Evolutionary conservation across 2,113 vertebrate species (phyloP).

Genomic region (Trinectes maculatus): DNA sequence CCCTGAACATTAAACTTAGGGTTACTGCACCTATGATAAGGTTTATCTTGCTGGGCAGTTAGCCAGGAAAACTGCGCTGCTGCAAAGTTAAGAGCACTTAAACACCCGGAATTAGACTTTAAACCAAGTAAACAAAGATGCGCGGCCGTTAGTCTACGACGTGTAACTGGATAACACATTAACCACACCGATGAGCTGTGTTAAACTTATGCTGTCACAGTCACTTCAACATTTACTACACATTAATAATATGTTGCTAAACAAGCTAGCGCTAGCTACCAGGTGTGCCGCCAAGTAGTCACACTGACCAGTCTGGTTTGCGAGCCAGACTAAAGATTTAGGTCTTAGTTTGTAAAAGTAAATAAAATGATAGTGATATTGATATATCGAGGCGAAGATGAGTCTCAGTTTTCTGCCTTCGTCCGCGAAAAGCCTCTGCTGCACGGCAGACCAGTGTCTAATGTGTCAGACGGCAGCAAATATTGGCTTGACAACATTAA

Average conservation of each 20-base stretch:
- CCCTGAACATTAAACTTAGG: background rate
- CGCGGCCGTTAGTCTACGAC: background rate
- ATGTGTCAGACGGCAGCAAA: slow-evolving; percentile 14
- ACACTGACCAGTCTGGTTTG: slow-evolving; percentile 4
- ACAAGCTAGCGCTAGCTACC: slow-evolving; percentile 60
- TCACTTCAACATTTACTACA: background rate
- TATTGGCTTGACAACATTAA: slow-evolving; percentile 27
- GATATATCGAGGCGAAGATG: too few species aligned
- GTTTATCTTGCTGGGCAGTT: slow-evolving; percentile 30
- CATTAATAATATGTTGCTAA: slow-evolving; percentile 8
- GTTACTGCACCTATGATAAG: slow-evolving; percentile 2
- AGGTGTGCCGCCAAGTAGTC: slow-evolving; percentile 1
- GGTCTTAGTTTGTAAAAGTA: background rate
- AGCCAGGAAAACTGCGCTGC: background rate
- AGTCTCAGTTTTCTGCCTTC: too few species aligned
- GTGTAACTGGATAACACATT: background rate
- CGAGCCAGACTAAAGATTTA: background rate
- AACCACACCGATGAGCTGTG: background rate
- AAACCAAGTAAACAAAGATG: background rate
- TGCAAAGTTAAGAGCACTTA: slow-evolving; percentile 28
- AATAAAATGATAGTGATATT: background rate
- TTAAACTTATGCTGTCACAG: slow-evolving; percentile 13
- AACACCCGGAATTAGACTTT: background rate
- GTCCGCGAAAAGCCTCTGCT: background rate
- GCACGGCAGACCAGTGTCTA: background rate